Base-by-base conservation (phyloP, 2,888 invertebrate species). In the Agrotis segetum region DNA sequence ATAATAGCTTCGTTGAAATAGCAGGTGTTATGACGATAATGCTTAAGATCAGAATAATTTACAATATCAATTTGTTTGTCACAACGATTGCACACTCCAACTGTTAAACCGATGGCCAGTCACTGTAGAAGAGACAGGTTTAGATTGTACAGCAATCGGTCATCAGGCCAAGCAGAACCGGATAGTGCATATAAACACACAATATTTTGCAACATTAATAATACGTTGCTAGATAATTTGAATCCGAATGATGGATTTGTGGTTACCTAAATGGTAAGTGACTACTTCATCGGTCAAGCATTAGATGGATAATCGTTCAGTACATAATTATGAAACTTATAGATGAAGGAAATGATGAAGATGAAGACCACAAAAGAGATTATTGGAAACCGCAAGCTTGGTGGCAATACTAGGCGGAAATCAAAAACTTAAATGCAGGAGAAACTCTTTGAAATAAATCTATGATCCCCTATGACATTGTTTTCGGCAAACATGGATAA, bases 131-230 rank as follows among this genome's bases (percentile, higher is more conserved):
- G 55, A 56, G 70, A 77, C 79, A 71, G 71, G 83, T 69, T 73
- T 73, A 55, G 65, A 62, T 71, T 70, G 55, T 65, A 77, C 60
- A 44, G 68, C 67, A 63, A 84, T 77, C 79, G 85, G 79, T 83
- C 83, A 85, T 74, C 73, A 58, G 71, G 84, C 59, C 77, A 79
- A 67, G 52, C 40, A 62, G 9, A 74, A 85, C 76, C 70, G 67
- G 79, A 74, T 71, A 60, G 62, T 71, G 62, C 19, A 40, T 17
- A 70, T 70, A 52, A 55, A 44, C 62, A 67, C 60, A 59, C 24
- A 66, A 64, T 64, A 58, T 58, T 79, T 59, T 71, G 63, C 65
- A 75, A 74, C 16, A 58, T 65, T 29, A 58, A 56, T 67, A 61
- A 78, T 61, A 34, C 4, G 44, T 34, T 34, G 5, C 17, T 40